A percentile compares a stretch with the other conserved stretches of the same genome.
phyloP scores from a whole-genome alignment of 2,113 vertebrate species.

The Megaceryle torquata region DNA sequence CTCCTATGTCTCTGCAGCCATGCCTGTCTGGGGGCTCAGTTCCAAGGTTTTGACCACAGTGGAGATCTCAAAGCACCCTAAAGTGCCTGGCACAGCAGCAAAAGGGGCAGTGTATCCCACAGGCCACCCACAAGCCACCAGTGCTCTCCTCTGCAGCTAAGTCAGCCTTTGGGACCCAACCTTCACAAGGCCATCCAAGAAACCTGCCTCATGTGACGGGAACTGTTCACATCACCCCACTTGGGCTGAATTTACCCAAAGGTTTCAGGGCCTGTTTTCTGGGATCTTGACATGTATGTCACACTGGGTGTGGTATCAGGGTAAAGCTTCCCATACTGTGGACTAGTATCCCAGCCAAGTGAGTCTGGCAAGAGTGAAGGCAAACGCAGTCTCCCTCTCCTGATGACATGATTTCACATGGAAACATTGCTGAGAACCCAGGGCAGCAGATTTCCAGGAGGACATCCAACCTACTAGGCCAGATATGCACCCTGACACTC shows the following conservation, averaged over 20 bases:
- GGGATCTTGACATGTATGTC: background rate
- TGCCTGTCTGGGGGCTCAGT: background rate
- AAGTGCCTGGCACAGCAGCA: background rate
- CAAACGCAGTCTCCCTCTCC: background rate
- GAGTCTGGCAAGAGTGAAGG: background rate
- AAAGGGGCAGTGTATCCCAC: accelerated
- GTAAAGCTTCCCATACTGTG: background rate
- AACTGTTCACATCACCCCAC: background rate
- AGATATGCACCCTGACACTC: background rate
- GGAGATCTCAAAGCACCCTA: background rate
- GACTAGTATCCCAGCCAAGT: background rate
- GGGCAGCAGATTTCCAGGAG: background rate
- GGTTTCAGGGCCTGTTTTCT: background rate
- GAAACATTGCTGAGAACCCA: background rate
- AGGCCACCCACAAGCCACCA: background rate
- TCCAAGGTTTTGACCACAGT: background rate
- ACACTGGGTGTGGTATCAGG: background rate
- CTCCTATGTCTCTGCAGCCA: background rate
- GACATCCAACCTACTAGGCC: background rate
- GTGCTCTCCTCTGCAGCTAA: background rate
- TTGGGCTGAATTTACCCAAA: background rate
- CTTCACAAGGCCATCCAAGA: background rate
- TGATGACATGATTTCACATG: background rate
- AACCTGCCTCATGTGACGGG: background rate
- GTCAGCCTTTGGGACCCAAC: too few species aligned